Evolutionary conservation across 2,888 invertebrate genomes (phyloP).

Genomic region (Eudasyphora cyanicolor): DNA sequence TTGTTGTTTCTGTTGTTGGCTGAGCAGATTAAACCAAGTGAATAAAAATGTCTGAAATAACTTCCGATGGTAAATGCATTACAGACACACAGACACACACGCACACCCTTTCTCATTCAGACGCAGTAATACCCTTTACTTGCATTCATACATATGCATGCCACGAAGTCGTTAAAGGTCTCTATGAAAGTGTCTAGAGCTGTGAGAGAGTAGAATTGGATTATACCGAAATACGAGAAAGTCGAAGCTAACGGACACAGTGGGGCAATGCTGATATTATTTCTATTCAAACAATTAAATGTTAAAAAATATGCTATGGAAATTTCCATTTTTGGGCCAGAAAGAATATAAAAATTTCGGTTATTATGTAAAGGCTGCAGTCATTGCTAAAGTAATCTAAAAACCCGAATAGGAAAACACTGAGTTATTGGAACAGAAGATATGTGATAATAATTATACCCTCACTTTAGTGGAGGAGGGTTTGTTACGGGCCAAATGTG

Average conservation of each 20-base stretch:
- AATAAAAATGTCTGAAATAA: constrained; percentile 65
- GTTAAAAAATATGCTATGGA: too few relatives aligned
- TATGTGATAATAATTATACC: too few relatives aligned
- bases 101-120: not conserved
- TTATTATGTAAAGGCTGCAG: too few relatives aligned
- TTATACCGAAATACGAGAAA: not conserved
- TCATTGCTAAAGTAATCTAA: too few relatives aligned
- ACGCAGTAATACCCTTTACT: not conserved
- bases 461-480: too few relatives aligned
- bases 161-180: not conserved
- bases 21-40: constrained; percentile 66
- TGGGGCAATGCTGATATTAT: too few relatives aligned
- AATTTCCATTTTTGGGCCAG: too few relatives aligned
- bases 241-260: not conserved
- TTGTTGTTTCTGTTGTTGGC: constrained; percentile 42
- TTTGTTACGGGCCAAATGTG: too few relatives aligned
- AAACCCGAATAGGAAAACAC: too few relatives aligned
- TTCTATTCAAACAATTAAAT: too few relatives aligned
- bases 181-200: not conserved
- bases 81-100: not conserved
- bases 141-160: not conserved
- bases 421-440: too few relatives aligned
- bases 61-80: constrained; percentile 63
- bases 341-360: too few relatives aligned
- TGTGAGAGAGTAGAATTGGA: not conserved